Conservation (phyloP, 2,888 invertebrate species). For the Lapara coniferarum region DNA sequence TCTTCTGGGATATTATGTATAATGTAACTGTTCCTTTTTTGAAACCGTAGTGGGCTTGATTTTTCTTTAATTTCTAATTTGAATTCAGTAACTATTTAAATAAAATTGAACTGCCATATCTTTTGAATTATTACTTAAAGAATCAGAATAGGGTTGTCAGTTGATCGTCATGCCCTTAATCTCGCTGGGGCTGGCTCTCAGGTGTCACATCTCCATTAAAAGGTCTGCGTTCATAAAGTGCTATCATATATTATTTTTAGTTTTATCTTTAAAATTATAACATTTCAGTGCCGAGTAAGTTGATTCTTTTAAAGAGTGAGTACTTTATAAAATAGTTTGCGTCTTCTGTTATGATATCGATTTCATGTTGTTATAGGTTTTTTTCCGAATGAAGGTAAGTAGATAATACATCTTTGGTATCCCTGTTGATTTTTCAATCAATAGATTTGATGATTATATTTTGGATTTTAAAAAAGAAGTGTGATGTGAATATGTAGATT, state of each 20-base stretch:
- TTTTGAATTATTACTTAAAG: conserved; percentile 9
- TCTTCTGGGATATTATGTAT: too few relatives aligned
- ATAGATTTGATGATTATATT: too few relatives aligned
- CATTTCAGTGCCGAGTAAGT: not conserved
- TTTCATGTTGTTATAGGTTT: not conserved
- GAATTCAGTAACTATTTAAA: not conserved
- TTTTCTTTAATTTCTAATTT: too few relatives aligned
- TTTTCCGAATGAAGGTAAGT: not conserved
- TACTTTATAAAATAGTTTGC: not conserved
- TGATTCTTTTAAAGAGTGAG: not conserved
- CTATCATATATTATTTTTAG: conserved; percentile 20
- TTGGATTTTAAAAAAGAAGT: too few relatives aligned
- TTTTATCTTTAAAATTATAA: not conserved
- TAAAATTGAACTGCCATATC: too few relatives aligned
- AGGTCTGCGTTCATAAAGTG: conserved; percentile 22
- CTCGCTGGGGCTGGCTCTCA: conserved; percentile 61
- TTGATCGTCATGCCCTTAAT: conserved; percentile 53
- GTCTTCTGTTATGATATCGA: too few relatives aligned
- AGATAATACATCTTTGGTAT: too few relatives aligned
- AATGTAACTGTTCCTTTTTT: too few relatives aligned
- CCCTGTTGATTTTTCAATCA: too few relatives aligned
- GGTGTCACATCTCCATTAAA: conserved; percentile 47
- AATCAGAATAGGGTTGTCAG: conserved; percentile 49
- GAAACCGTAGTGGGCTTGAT: too few relatives aligned
- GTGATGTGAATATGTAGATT: too few relatives aligned